These are phyloP conservation scores for Dolichoris vasculosae DNA, from an alignment of 1,140 invertebrate genomes.

Conservation along the genomic window DNA sequence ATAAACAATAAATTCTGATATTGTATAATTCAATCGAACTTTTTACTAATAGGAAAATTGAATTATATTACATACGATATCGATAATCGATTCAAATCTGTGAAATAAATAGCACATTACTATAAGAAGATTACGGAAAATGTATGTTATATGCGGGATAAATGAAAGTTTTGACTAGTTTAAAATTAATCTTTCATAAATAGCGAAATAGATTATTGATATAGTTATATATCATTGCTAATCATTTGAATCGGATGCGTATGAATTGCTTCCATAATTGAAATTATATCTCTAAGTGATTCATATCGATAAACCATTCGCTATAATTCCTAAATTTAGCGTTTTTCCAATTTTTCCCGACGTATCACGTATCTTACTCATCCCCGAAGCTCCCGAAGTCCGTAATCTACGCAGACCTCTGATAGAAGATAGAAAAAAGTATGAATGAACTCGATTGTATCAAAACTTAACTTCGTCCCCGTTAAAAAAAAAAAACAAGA, in stretches of 20 bases:
- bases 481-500: no score
- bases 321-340: not conserved
- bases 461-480: no score
- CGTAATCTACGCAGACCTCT: no score
- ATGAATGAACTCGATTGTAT: no score
- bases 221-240: not conserved
- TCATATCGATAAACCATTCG: no score
- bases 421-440: no score
- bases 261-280: not conserved
- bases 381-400: not conserved
- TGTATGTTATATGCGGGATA: not conserved
- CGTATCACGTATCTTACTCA: no score
- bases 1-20: not conserved
- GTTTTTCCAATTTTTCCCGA: no score
- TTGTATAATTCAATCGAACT: not conserved
- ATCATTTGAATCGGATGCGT: not conserved
- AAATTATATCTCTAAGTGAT: not conserved
- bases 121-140: not conserved
- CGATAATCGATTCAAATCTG: not conserved
- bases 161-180: not conserved
- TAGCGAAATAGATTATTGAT: not conserved
- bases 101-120: not conserved
- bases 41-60: not conserved
- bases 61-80: not conserved
- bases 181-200: not conserved